These are phyloP conservation scores for Drosophila nebulosa DNA, from an alignment of 1,140 invertebrate genomes.

Conservation along the genomic window DNA sequence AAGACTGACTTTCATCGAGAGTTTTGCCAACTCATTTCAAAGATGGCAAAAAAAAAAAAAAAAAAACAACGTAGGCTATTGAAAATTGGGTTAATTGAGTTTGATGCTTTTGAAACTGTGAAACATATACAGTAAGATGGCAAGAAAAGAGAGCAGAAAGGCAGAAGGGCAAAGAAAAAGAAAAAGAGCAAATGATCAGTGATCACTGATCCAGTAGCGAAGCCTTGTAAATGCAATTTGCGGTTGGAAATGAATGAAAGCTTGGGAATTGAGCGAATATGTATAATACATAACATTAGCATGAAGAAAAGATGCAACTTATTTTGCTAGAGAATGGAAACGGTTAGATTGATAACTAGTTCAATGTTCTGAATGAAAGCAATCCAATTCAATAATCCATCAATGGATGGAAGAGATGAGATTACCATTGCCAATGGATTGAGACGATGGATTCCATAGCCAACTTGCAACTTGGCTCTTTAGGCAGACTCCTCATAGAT, in stretches of 20 bases:
- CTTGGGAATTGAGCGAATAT: constrained; percentile 13
- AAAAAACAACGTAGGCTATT: constrained; percentile 18
- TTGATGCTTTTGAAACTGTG: constrained; percentile 33
- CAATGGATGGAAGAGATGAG: not conserved
- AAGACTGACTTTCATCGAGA: constrained; percentile 38
- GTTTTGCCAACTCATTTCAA: constrained; percentile 43
- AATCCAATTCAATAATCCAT: not conserved
- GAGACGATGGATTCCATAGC: not conserved
- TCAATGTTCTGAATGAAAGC: constrained; percentile 34
- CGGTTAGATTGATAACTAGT: not conserved
- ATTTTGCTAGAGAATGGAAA: not conserved
- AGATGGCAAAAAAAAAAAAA: constrained; percentile 29
- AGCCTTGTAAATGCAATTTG: constrained; percentile 45
- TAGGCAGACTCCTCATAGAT: not conserved
- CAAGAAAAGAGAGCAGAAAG: constrained; percentile 22
- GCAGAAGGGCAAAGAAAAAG: constrained; percentile 8
- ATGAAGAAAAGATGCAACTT: not conserved
- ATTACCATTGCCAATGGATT: not conserved
- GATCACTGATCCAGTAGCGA: constrained; percentile 10
- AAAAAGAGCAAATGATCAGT: not conserved
- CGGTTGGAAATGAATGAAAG: constrained; percentile 20
- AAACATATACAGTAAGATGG: not conserved
- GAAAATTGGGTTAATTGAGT: constrained; percentile 67
- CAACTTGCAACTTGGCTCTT: not conserved
- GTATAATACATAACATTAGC: not conserved